Percentiles rank a stretch among this genome's conserved stretches.
phyloP scores from a whole-genome alignment of 1,140 invertebrate species.

The Leptopilina clavipes region DNA sequence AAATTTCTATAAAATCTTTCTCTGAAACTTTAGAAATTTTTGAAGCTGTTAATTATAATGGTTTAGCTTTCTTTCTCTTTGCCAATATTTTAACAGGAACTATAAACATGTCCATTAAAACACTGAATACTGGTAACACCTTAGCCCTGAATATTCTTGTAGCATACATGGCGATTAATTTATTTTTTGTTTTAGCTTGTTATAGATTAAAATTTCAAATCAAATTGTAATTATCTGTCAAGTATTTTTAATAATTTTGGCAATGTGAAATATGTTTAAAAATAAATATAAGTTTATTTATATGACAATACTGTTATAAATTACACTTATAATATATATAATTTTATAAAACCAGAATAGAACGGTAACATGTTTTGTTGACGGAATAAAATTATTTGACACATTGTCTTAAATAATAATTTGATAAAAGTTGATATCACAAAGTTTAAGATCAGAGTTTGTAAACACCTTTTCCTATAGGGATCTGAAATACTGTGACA shows the following conservation, averaged over 20 bases:
- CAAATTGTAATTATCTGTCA: conserved; percentile 56
- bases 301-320: not conserved
- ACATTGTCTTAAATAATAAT: not conserved
- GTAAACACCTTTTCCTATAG: not conserved
- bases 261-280: conserved; percentile 75
- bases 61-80: conserved; percentile 85
- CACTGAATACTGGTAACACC: conserved; percentile 73
- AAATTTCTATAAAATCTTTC: not conserved
- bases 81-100: conserved; percentile 87
- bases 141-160: conserved; percentile 77
- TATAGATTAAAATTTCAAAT: conserved; percentile 61
- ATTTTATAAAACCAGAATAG: not conserved
- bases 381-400: no score
- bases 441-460: not conserved
- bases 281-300: conserved; percentile 74
- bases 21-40: conserved; percentile 76
- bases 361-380: not conserved
- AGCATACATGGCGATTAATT: conserved; percentile 77
- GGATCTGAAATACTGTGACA: no score
- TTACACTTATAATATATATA: no score
- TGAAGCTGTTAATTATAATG: conserved; percentile 83
- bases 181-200: conserved; percentile 63
- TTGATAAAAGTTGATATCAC: not conserved
- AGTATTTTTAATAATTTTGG: not conserved
- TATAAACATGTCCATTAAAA: conserved; percentile 83